Base-by-base conservation (phyloP, 2,113 vertebrate genomes). In the Brachyhypopomus occidentalis region DNA sequence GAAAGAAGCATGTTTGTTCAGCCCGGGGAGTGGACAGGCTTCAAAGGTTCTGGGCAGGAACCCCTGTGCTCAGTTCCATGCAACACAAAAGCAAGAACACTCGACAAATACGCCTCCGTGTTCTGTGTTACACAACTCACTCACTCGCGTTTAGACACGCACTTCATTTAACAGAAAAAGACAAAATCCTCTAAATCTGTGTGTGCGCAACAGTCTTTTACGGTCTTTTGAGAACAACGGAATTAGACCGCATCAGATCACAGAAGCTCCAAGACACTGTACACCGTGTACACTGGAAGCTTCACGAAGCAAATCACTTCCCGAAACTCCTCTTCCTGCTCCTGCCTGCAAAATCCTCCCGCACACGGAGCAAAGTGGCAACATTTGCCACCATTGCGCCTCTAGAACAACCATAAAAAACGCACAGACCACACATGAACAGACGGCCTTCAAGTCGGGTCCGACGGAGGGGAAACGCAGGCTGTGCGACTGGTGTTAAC, bases 131-230 rank as follows among this genome's bases (percentile, higher is more conserved):
- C 4, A 81, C 85, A 89, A 90, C 30, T 64, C 14, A 62, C 83
- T 23, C 80, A 77, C 77, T 76, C 75, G 75, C 86, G 77, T 88
- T 89, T 89, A 88, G 83, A 75, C 30, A 90, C 80, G 88, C 88
- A 88, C 78, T 56, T 19, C 16, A 71, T 77, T 75, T 52, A 36
- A 23, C 75, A 52, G 72, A 75, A 71, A 64, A 84, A 30, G n/a
- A 56, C 52, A 27, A 58, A 69, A 67, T 23, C 2, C 0, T 59
- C 56, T 30, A 66, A 25, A 56, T 64, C 66, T 71, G 66, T 71
- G 56, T 36, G 19, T 2, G 36, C 34, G 66, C 52, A 83, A 23
- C 0, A 34, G 71, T 27, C 20, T 36, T 58, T 69, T 60, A 71
- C 25, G 62, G 17, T 56, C 22, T 58, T 23, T 62, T 45, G 6